These are phyloP conservation scores for Euwallacea fornicatus DNA, from an alignment of 1,140 invertebrate species.

Conservation along the genomic window DNA sequence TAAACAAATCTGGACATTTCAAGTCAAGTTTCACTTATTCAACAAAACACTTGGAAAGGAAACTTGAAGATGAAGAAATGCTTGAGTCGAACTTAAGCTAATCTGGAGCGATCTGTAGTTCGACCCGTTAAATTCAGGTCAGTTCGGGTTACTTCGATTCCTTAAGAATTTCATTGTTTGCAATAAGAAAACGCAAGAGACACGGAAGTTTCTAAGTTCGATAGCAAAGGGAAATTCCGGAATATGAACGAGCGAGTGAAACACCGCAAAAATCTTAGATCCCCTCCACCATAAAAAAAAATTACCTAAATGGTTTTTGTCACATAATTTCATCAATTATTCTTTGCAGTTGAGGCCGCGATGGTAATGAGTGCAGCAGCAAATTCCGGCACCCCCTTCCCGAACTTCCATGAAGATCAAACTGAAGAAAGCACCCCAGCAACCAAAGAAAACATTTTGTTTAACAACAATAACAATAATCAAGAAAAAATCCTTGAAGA, in stretches of 20 bases:
- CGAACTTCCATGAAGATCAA: not conserved
- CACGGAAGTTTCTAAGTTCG: too few species aligned
- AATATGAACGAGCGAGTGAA: slow-evolving; percentile 4
- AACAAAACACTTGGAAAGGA: too few species aligned
- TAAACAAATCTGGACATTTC: too few species aligned
- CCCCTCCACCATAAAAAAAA: not conserved
- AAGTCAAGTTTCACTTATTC: too few species aligned
- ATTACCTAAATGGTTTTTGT: not conserved
- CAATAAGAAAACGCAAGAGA: too few species aligned
- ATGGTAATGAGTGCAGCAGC: slow-evolving; percentile 6
- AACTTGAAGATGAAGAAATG: too few species aligned
- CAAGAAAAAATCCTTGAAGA: not conserved
- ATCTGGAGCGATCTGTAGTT: too few species aligned
- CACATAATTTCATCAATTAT: not conserved
- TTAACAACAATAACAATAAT: slow-evolving; percentile 5
- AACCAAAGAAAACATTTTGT: not conserved
- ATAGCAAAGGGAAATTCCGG: not conserved
- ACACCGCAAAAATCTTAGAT: not conserved
- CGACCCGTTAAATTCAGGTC: too few species aligned
- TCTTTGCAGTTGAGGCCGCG: slow-evolving; percentile 1
- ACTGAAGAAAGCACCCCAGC: not conserved
- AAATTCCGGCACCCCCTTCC: not conserved
- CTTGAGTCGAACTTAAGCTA: too few species aligned
- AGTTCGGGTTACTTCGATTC: too few species aligned
- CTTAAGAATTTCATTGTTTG: too few species aligned